Conservation (phyloP, 1,140 invertebrate species). For the Pogonomyrmex barbatus region DNA sequence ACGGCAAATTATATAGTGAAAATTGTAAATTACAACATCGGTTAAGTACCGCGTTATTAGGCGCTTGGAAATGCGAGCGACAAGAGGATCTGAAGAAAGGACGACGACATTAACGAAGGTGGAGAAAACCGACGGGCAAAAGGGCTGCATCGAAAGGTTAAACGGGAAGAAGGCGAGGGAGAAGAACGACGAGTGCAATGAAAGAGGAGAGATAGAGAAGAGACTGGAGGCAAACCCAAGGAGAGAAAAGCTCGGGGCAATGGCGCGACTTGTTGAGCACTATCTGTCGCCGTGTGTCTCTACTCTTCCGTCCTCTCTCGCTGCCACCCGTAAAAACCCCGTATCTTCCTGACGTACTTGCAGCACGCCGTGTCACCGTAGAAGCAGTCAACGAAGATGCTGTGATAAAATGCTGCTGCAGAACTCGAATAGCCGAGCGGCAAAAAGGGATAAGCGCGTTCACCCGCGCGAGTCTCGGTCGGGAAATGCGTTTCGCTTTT, state of each 20-base stretch:
- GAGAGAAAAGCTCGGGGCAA: constrained; percentile 25
- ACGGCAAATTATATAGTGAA: constrained; percentile 59
- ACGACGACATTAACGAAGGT: constrained; percentile 53
- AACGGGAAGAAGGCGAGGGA: not conserved
- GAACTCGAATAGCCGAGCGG: constrained; percentile 45
- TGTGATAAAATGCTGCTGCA: constrained; percentile 56
- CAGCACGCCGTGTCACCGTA: constrained; percentile 14
- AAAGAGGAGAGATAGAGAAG: not conserved
- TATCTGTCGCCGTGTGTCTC: constrained; percentile 72
- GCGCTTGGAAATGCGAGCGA: constrained; percentile 28
- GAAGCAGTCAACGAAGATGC: constrained; percentile 55
- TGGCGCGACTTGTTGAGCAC: constrained; percentile 74
- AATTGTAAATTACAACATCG: constrained; percentile 55
- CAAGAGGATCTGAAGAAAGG: constrained; percentile 44
- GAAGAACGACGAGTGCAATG: not conserved
- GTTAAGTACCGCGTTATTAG: constrained; percentile 52
- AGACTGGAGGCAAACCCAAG: constrained; percentile 7
- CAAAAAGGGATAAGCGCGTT: constrained; percentile 60
- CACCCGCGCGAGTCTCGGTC: constrained; percentile 43
- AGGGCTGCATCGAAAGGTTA: not conserved
- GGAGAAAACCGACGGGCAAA: constrained; percentile 18
- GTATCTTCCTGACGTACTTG: constrained; percentile 63
- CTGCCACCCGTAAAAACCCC: constrained; percentile 68
- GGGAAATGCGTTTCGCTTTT: constrained; percentile 14
- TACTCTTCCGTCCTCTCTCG: constrained; percentile 43